phyloP scores from a whole-genome alignment of 2,113 vertebrate genomes.

The Toxotes jaculatrix region DNA sequence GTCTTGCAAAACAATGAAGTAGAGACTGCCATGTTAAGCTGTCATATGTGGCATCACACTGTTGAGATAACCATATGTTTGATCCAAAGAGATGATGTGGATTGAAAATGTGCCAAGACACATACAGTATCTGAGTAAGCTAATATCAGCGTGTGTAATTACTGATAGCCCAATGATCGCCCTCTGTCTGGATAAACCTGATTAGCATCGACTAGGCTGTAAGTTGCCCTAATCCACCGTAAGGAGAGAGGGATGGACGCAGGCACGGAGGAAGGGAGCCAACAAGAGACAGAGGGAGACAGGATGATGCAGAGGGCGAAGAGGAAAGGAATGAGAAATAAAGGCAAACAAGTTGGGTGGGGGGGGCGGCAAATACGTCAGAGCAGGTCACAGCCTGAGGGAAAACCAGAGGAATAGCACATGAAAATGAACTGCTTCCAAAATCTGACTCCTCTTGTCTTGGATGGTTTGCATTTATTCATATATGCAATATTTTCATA shows the following conservation, averaged over 20 bases:
- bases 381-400: constrained; percentile 28
- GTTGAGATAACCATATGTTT: constrained; percentile 62
- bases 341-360: neutral
- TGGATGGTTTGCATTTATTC: too few relatives aligned
- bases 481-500: neutral
- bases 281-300: neutral
- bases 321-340: constrained; percentile 7
- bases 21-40: constrained; percentile 44
- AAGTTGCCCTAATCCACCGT: constrained; percentile 70
- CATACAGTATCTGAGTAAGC: constrained; percentile 64
- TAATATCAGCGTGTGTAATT: constrained; percentile 76
- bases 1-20: constrained; percentile 63
- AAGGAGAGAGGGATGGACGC: constrained; percentile 60
- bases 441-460: neutral
- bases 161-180: constrained; percentile 74
- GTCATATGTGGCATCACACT: constrained; percentile 24
- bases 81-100: constrained; percentile 70
- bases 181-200: constrained; percentile 78
- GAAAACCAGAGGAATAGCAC: constrained; percentile 19
- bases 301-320: neutral
- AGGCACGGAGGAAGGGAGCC: constrained; percentile 23
- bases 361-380: neutral
- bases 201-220: constrained; percentile 79
- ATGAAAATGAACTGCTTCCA: neutral
- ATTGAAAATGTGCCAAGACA: constrained; percentile 70